phyloP scores from a whole-genome alignment of 2,113 vertebrate species.

The Heterotis niloticus region DNA sequence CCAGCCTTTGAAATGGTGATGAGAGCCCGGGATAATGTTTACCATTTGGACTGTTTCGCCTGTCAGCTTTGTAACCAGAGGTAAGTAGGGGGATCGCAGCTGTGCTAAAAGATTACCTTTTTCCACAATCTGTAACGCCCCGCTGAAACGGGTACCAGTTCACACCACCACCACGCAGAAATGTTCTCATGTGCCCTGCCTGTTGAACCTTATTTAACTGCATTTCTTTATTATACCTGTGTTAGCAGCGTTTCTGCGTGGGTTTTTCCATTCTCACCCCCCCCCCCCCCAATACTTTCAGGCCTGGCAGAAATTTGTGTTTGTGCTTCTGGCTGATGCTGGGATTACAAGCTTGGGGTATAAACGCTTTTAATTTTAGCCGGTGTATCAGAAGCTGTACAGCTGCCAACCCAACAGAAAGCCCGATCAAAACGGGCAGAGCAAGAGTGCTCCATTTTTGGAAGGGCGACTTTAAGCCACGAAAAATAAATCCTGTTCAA shows the following conservation, averaged over 20 bases:
- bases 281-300: slow-evolving; percentile 28
- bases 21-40: slow-evolving; percentile 99
- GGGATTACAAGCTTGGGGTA: slow-evolving; percentile 44
- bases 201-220: neutral
- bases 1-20: slow-evolving; percentile 99
- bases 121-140: slow-evolving; percentile 46
- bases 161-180: slow-evolving; percentile 31
- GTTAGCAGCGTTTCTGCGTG: neutral
- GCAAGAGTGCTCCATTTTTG: neutral
- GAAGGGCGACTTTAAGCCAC: slow-evolving; percentile 2
- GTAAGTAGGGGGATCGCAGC: slow-evolving; percentile 69
- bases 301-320: slow-evolving; percentile 37
- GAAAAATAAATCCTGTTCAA: neutral
- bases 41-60: slow-evolving; percentile 99
- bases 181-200: neutral
- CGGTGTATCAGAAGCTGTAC: slow-evolving; percentile 23
- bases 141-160: slow-evolving; percentile 39
- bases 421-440: slow-evolving; percentile 14
- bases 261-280: slow-evolving; percentile 34
- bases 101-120: slow-evolving; percentile 40
- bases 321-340: slow-evolving; percentile 43
- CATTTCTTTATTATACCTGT: neutral
- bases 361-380: slow-evolving; percentile 37
- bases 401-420: slow-evolving; percentile 24
- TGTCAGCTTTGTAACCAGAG: slow-evolving; percentile 99